phyloP scores from a whole-genome alignment of 2,113 vertebrate species.

The Epinephelus fuscoguttatus region DNA sequence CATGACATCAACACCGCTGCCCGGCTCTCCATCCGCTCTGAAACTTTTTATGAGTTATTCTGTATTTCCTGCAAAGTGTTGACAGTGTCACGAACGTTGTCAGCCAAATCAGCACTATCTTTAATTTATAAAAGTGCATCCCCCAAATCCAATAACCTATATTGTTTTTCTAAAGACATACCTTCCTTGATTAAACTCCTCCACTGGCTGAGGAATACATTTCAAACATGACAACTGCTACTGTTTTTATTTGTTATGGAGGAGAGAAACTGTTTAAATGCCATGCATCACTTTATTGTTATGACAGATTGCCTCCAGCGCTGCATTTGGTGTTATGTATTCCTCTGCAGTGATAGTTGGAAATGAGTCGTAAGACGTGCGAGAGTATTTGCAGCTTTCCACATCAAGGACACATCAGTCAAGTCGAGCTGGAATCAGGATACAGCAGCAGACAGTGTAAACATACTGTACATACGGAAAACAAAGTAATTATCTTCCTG shows the following conservation, averaged over 20 bases:
- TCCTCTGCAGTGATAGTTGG: slow-evolving; percentile 33
- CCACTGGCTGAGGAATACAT: slow-evolving; percentile 31
- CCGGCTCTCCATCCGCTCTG: slow-evolving; percentile 41
- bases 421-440: slow-evolving; percentile 8
- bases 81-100: slow-evolving; percentile 14
- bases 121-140: slow-evolving; percentile 38
- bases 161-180: slow-evolving; percentile 38
- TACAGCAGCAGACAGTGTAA: background rate
- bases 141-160: slow-evolving; percentile 41
- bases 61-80: slow-evolving; percentile 41
- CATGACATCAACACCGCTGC: slow-evolving; percentile 20
- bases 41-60: slow-evolving; percentile 50
- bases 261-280: slow-evolving; percentile 54
- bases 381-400: slow-evolving; percentile 36
- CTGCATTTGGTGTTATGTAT: slow-evolving; percentile 35
- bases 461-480: slow-evolving; percentile 6
- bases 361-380: slow-evolving; percentile 41
- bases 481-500: slow-evolving; percentile 5
- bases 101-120: slow-evolving; percentile 25
- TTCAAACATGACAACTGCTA: slow-evolving; percentile 46
- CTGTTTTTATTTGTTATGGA: slow-evolving; percentile 59
- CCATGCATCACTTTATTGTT: slow-evolving; percentile 49
- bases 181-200: slow-evolving; percentile 46
- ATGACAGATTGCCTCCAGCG: slow-evolving; percentile 58
- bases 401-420: slow-evolving; percentile 40